Conservation (phyloP, 2,797 vertebrate genomes). For the Gorsachius magnificus region DNA sequence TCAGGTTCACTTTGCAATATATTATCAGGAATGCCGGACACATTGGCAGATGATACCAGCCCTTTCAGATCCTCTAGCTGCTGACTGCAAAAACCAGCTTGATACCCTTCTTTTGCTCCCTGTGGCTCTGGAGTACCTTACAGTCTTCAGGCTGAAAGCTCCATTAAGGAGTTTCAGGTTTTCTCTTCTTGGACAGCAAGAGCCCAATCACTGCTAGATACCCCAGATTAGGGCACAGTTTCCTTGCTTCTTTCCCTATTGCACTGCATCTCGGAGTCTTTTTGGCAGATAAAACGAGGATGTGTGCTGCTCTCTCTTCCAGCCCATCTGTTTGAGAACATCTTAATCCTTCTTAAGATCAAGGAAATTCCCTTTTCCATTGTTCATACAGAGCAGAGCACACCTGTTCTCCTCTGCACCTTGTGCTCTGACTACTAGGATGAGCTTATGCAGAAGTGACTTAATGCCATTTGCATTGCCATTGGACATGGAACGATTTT, state of each 20-base stretch:
- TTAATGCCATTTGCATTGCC: neutral
- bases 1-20: neutral
- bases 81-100: neutral
- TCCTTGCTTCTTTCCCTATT: neutral
- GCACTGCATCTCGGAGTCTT: neutral
- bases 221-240: neutral
- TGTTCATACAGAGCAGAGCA: neutral
- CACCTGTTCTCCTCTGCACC: neutral
- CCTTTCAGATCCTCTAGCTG: neutral
- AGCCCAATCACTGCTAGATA: neutral
- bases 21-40: neutral
- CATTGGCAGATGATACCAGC: neutral
- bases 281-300: neutral
- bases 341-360: neutral
- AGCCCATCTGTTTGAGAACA: neutral
- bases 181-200: neutral
- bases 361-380: neutral
- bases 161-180: neutral
- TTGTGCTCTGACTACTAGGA: neutral
- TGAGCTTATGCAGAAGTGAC: neutral
- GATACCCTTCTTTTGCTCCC: neutral
- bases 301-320: neutral
- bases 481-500: neutral
- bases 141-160: neutral
- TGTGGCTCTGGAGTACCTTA: neutral